Base-by-base conservation (phyloP, 2,113 vertebrate genomes). In the Scomber colias region DNA sequence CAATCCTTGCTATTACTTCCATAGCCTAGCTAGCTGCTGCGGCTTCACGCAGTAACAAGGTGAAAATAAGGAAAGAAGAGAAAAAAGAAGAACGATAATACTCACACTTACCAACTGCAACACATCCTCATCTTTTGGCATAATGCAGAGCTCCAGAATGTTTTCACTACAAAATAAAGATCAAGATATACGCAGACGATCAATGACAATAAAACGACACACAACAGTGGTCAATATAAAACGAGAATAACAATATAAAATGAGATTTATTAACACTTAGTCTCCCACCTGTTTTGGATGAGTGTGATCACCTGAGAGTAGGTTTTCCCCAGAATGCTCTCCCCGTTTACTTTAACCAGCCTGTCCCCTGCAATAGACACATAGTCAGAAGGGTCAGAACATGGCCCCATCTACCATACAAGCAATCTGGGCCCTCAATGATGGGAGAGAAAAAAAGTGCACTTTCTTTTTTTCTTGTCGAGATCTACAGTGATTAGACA, bases 91-190 rank as follows among this genome's bases (percentile, higher is more conserved):
- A 92, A 90, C 76, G 66, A 50, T 55, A 75, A 93, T 93, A 93
- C 91, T 94, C 87, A 95, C 79, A 95, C 98, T 99, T 95, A 99
- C 97, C 97, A 99, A 93, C 92, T 99, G 98, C 81, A 99, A 95
- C 86, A 99, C 96, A 91, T 99, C 98, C 83, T 99, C 97, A 0
- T 99, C 96, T 94, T 97, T 98, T 83, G 97, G 97, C 97, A 99
- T 97, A 86, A 99, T 97, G 70, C 96, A 97, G 44, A 99, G 96
- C 68, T 98, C 97, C 92, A 99, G 91, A 56, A 95, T 92, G 77
- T 96, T 95, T 0, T 96, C 95, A 83, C 98, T 99, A 75, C 79
- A 76, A 70, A 74, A 65, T 53, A 19, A 3, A 68, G 0, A 24
- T 19, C 0, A 11, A 35, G 9, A 55, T 6, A 11, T 15, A n/a